Evolutionary conservation across 2,888 invertebrate genomes (phyloP), one percentile per base, ranked within the genome.

Genomic region (Lissonota sp.): DNA sequence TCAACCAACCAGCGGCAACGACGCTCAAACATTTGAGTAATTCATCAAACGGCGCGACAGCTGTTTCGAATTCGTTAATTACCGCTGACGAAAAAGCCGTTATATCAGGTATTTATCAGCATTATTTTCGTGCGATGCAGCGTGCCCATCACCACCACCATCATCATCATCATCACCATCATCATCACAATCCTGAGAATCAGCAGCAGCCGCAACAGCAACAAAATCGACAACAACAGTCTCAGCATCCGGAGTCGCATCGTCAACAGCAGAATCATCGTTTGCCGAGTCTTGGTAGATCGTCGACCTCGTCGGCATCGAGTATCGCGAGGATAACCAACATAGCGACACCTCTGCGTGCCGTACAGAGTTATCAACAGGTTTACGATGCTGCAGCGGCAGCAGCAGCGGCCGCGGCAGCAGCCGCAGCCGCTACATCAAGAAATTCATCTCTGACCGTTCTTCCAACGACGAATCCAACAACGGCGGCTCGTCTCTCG

Each of bases 101-200:
- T 76, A 90, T 90, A 89, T 90, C 90, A 83, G 90, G 90, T 83
- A 90, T 91, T 84, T 91, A 91, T 86, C 91, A 90, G 72, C 91
- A 91, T 82, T 91, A 91, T 86, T 91, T 91, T 85, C 88, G 90
- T 46, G 87, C 89, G 39, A 88, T 90, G 87, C 90, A 89, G 57
- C 89, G 89, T 40, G 87, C 87, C 60, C 90, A 90, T 79, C 89
- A 89, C 71, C 89, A 86, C 82, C 88, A 82, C 46, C 83, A 77
- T 53, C 79, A 83, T 71, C 83, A 83, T n/a, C 85, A 84, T 49
- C 80, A 83, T 37, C 84, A 85, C 55, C 79, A 80, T 16, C 82
- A 76, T 72, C 83, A 80, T 66, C 84, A 84, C 66, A 86, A 85
- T 51, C 85, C 83, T 51, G 85, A 84, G 66, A 80, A 76, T 49